Conservation (phyloP, 2,113 vertebrate species). For the Halcyon senegalensis region DNA sequence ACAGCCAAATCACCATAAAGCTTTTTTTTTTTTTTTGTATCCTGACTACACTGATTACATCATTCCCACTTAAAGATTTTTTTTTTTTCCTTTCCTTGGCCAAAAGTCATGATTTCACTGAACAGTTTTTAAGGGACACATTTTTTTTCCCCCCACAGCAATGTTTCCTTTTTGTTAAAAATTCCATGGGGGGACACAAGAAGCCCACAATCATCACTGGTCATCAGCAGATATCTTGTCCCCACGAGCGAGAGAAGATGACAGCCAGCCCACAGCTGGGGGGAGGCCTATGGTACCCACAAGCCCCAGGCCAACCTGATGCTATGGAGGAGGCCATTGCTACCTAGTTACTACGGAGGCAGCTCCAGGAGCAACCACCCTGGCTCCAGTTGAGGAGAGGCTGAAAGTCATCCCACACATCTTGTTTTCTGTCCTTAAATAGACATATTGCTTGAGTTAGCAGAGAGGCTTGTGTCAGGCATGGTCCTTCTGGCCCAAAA, state of each 20-base stretch:
- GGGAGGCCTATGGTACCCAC: neutral
- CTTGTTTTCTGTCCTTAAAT: neutral
- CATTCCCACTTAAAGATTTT: neutral
- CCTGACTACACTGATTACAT: neutral
- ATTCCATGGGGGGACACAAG: neutral
- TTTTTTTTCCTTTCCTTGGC: neutral
- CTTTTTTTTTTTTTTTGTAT: neutral
- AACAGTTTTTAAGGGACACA: fast-evolving
- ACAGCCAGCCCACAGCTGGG: neutral
- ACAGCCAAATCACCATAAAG: neutral
- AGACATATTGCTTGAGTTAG: neutral
- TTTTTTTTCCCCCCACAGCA: neutral
- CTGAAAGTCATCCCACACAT: neutral
- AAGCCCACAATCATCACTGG: neutral
- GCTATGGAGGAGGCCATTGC: neutral
- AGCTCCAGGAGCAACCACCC: neutral
- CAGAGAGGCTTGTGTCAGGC: neutral
- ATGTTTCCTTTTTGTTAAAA: neutral
- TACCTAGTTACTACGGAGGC: neutral
- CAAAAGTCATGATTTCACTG: neutral
- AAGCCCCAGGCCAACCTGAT: neutral
- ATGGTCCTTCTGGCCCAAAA: neutral
- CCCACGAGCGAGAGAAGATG: neutral
- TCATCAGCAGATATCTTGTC: neutral
- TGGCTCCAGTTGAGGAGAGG: neutral